Evolutionary conservation across 2,113 vertebrate species (phyloP).

Genomic region (Anolis carolinensis): DNA sequence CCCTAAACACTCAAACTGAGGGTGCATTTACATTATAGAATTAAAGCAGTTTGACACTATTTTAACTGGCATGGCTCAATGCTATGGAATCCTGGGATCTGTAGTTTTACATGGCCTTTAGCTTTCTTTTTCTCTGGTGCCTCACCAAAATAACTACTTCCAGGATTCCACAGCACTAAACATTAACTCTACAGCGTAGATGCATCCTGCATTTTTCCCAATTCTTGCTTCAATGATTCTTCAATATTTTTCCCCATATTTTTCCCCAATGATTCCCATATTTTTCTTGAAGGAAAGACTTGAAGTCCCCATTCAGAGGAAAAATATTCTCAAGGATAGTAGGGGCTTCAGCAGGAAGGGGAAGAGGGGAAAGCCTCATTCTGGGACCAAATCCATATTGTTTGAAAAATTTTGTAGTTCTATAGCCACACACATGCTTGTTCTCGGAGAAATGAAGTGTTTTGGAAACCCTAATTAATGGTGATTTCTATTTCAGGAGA

Average conservation of each 20-base stretch:
- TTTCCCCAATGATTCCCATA: background rate
- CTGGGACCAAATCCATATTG: too few relatives aligned
- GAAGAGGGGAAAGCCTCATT: background rate
- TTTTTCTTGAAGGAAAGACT: background rate
- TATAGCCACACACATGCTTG: background rate
- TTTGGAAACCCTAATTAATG: conserved; percentile 3
- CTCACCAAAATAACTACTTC: too few relatives aligned
- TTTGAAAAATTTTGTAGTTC: background rate
- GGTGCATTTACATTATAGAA: too few relatives aligned
- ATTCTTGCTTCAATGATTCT: background rate
- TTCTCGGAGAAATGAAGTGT: background rate
- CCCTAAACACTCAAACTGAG: background rate
- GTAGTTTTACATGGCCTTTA: too few relatives aligned
- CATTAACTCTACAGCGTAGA: too few relatives aligned
- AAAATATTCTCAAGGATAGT: background rate
- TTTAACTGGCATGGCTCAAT: too few relatives aligned
- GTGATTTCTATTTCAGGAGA: conserved; percentile 64
- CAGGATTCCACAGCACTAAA: too few relatives aligned
- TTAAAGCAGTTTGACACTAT: too few relatives aligned
- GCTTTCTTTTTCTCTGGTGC: too few relatives aligned
- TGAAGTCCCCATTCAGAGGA: background rate
- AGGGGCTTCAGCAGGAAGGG: background rate
- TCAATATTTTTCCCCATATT: too few relatives aligned
- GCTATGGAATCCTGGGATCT: too few relatives aligned
- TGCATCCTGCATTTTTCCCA: background rate